Base-by-base conservation (phyloP, 1,140 invertebrate genomes). In the Bombus picipes region DNA sequence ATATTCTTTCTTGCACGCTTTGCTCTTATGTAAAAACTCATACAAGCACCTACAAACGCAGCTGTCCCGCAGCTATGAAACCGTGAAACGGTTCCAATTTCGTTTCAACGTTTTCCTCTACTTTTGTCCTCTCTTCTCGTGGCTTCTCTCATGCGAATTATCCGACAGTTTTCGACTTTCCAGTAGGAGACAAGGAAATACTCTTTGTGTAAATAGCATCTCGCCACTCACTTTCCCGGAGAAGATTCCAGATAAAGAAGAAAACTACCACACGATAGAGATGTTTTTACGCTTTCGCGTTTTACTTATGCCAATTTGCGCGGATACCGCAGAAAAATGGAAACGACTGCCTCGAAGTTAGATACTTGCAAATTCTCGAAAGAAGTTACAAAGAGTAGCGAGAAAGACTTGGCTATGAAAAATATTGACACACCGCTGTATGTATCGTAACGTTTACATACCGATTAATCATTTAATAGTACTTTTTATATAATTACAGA, bases 11-110 rank as follows among this genome's bases (percentile, higher is more conserved):
- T 68, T 32, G 41, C 22, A 41, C 18, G 70, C 71, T 86, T 70
- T 32, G 18, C 28, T 75, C 47, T 76, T 39, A 39, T 5, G n/a
- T 3, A 28, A n/a, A n/a, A 72, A 57, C 43, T 1, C 28, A 37
- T 57, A 71, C 32, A 78, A 39, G 22, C 83, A 15, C 59, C 65
- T 66, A 72, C 62, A 39, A 81, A 68, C 62, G 90, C 93, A 94
- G 93, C 93, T 94, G 93, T 93, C 93, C 93, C 93, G 92, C 93
- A 94, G 93, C 77, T 73, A 89, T 73, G 65, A 89, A 75, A 83
- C 70, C 59, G 72, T 62, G 73, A 73, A 82, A 85, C 84, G 39
- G 43, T 86, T 80, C 65, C 72, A 53, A 59, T 71, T 81, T 81
- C 86, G 65, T 65, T 71, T n/a, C 57, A 80, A 77, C 71, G 57